Evolutionary conservation across 2,888 invertebrate species (phyloP).

Genomic region (Drosophila anceps): DNA sequence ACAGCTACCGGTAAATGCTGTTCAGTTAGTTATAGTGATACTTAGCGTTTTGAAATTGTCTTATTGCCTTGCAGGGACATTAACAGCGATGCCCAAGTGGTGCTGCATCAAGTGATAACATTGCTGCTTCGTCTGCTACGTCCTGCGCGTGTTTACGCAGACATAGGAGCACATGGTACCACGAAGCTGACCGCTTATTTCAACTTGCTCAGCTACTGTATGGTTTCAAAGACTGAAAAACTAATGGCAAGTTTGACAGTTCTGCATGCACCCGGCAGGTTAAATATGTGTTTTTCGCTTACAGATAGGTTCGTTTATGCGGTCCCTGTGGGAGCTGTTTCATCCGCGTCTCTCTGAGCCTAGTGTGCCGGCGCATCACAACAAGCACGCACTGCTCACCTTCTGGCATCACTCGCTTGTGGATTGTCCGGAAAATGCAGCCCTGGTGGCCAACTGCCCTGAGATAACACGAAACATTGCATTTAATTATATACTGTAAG

Average conservation of each 20-base stretch:
- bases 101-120: conserved; percentile 90
- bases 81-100: conserved; percentile 87
- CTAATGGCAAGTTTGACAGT: conserved; percentile 89
- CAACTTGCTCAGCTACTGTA: conserved; percentile 95
- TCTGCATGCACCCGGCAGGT: not conserved
- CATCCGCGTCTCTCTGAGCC: conserved; percentile 98
- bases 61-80: conserved; percentile 82
- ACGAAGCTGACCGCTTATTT: conserved; percentile 97
- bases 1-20: conserved; percentile 77
- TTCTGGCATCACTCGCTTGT: conserved; percentile 97
- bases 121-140: conserved; percentile 91
- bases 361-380: conserved; percentile 97
- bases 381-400: conserved; percentile 95
- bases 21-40: not conserved
- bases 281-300: conserved; percentile 55
- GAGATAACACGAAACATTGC: conserved; percentile 97
- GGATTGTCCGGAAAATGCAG: conserved; percentile 97
- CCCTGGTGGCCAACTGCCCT: conserved; percentile 93
- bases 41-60: not conserved
- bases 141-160: conserved; percentile 94
- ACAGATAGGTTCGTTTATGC: conserved; percentile 96
- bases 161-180: conserved; percentile 94
- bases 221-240: conserved; percentile 95
- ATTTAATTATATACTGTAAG: conserved; percentile 98
- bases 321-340: conserved; percentile 96